Evolutionary conservation across 2,888 invertebrate genomes (phyloP).

Genomic region (Antheraea yamamai): DNA sequence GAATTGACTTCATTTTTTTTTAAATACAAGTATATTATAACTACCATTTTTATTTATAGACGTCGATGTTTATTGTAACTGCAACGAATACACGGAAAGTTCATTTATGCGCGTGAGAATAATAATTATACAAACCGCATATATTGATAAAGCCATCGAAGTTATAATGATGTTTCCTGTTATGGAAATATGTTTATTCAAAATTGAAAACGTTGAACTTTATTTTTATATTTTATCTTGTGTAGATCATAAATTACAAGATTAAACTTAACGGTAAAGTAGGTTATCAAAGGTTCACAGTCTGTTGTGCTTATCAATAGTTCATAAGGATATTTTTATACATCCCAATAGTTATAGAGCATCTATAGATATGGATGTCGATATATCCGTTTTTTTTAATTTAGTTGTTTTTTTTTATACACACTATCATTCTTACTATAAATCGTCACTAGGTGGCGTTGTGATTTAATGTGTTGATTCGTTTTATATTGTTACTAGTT

Average conservation of each 20-base stretch:
- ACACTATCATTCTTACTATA: no score
- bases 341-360: neutral
- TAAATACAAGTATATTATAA: no score
- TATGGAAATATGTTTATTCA: neutral
- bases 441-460: no score
- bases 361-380: neutral
- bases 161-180: neutral
- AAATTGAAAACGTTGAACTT: neutral
- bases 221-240: neutral
- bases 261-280: neutral
- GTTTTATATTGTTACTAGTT: no score
- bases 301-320: neutral
- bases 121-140: conserved; percentile 20
- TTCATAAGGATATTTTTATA: neutral
- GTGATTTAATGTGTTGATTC: no score
- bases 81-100: neutral
- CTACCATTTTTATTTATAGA: neutral
- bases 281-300: conserved; percentile 2
- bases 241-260: neutral
- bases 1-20: no score
- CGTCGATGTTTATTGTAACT: neutral
- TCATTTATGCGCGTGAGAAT: conserved; percentile 15
- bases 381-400: neutral
- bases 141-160: conserved; percentile 26
- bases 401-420: neutral